phyloP scores from a whole-genome alignment of 2,797 vertebrate genomes.

The Alauda arvensis region DNA sequence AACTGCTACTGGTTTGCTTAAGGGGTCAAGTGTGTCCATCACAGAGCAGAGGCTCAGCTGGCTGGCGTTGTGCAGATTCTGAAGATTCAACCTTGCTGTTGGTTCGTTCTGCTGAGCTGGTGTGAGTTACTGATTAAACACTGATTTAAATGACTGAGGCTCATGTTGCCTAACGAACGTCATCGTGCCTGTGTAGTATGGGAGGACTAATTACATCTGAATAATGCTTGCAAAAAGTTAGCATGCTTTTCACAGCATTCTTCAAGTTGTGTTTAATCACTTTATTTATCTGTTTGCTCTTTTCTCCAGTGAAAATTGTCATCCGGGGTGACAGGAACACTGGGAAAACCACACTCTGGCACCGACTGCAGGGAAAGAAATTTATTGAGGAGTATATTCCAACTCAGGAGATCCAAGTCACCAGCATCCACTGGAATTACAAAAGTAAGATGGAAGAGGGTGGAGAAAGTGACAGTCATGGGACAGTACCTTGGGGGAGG shows the following conservation, averaged over 20 bases:
- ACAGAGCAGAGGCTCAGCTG: neutral
- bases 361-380: slow-evolving; percentile 91
- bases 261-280: slow-evolving; percentile 3
- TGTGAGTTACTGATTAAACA: neutral
- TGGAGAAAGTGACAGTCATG: neutral
- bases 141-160: neutral
- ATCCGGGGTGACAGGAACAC: slow-evolving; percentile 96
- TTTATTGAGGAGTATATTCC: slow-evolving; percentile 96
- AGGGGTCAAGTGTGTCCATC: neutral
- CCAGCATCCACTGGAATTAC: slow-evolving; percentile 98
- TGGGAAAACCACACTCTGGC: slow-evolving; percentile 94
- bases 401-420: slow-evolving; percentile 97
- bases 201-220: neutral
- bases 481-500: neutral
- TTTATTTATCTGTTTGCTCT: slow-evolving; percentile 19
- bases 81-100: neutral
- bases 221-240: neutral
- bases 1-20: neutral
- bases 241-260: neutral
- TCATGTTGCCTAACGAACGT: neutral
- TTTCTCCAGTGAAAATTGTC: slow-evolving; percentile 87
- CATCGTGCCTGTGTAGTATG: neutral
- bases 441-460: slow-evolving; percentile 53
- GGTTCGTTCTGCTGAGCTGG: neutral
- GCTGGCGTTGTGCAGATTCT: neutral